These are phyloP conservation scores for Odontocerum albicorne DNA, from an alignment of 2,888 invertebrate genomes.

Conservation along the genomic window DNA sequence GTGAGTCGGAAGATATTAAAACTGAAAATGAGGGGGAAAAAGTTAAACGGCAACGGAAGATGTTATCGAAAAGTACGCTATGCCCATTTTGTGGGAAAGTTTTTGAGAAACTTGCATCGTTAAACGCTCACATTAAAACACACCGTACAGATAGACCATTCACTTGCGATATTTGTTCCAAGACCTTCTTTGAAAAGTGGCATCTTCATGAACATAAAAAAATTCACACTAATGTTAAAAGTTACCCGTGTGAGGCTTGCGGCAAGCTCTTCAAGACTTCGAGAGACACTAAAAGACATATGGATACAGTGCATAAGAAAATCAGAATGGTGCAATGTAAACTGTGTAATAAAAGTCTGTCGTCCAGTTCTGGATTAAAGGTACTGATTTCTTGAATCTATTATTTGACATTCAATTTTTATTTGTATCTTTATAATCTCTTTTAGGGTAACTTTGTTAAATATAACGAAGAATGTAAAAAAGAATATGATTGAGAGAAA, in stretches of 20 bases:
- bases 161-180: conserved; percentile 19
- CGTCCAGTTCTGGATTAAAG: conserved; percentile 22
- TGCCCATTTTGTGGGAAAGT: conserved; percentile 22
- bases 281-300: conserved; percentile 37
- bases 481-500: no score
- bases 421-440: no score
- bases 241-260: conserved; percentile 22
- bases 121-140: conserved; percentile 18
- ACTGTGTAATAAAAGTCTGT: conserved; percentile 16
- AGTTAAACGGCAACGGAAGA: conserved; percentile 2
- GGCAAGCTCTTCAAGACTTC: conserved; percentile 31
- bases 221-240: conserved; percentile 14
- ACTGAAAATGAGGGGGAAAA: not conserved
- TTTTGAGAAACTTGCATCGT: conserved; percentile 2
- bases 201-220: conserved; percentile 25
- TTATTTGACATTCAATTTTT: no score
- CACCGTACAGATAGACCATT: conserved; percentile 22
- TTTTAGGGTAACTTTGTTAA: no score
- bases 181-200: conserved; percentile 22
- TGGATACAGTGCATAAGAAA: conserved; percentile 23
- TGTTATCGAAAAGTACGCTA: conserved; percentile 14
- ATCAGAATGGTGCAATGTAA: conserved; percentile 11
- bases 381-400: no score
- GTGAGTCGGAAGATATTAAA: not conserved
- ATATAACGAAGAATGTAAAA: no score